Conservation (phyloP, 2,113 vertebrate species). For the Phoenicopterus ruber region DNA sequence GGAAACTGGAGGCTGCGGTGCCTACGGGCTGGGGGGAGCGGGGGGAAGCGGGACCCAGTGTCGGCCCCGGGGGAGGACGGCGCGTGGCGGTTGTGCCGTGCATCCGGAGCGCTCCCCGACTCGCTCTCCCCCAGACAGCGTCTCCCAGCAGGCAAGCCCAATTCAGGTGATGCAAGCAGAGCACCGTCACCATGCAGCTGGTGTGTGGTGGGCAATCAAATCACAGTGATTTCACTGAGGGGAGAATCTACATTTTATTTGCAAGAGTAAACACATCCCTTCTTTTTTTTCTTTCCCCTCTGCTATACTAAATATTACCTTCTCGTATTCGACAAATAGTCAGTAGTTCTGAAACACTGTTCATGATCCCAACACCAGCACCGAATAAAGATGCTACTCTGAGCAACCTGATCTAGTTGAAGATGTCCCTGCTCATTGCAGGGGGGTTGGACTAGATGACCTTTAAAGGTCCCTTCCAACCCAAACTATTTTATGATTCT, state of each 20-base stretch:
- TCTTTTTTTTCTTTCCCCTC: not conserved
- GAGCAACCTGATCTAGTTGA: too few relatives aligned
- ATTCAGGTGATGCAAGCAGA: not conserved
- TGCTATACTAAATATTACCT: not conserved
- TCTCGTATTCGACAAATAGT: not conserved
- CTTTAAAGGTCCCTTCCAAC: too few relatives aligned
- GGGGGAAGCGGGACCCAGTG: not conserved
- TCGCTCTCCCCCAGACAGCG: rapidly evolving
- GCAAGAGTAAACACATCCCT: not conserved
- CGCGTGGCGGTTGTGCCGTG: rapidly evolving
- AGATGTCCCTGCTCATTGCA: too few relatives aligned
- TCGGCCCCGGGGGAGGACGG: rapidly evolving
- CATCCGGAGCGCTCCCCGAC: rapidly evolving
- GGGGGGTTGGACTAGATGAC: too few relatives aligned
- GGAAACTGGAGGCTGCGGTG: constrained; percentile 12
- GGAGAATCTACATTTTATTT: not conserved
- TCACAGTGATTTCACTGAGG: not conserved
- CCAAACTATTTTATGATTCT: too few relatives aligned
- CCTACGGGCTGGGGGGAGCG: not conserved
- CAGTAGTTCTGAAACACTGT: not conserved
- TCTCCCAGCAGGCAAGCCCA: not conserved
- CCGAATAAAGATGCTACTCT: not conserved
- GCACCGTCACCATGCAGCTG: not conserved
- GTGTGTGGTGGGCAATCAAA: not conserved
- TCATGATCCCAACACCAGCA: not conserved